Evolutionary conservation across 2,888 invertebrate genomes (phyloP).

Genomic region (Heliconius sara): DNA sequence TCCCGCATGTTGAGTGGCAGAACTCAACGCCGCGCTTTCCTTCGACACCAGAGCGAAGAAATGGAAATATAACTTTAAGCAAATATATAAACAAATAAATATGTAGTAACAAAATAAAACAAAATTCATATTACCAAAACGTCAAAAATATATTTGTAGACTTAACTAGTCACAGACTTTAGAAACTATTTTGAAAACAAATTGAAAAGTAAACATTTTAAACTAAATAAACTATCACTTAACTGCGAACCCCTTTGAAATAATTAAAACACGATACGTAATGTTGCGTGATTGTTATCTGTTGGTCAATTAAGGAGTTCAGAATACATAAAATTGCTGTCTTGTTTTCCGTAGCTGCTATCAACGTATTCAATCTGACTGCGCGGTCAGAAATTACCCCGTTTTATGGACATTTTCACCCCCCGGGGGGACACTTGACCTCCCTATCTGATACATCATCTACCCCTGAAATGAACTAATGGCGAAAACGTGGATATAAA

Average conservation of each 20-base stretch:
- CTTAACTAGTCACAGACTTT: not conserved
- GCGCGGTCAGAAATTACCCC: slow-evolving; percentile 78
- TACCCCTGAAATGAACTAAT: slow-evolving; percentile 81
- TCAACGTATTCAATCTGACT: slow-evolving; percentile 79
- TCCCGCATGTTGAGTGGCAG: no score
- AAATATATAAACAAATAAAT: no score
- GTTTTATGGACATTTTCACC: slow-evolving; percentile 81
- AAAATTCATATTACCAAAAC: no score
- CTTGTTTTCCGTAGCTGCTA: slow-evolving; percentile 75
- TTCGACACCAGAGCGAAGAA: no score
- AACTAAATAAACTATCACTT: slow-evolving; percentile 54
- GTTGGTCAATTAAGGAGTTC: slow-evolving; percentile 78
- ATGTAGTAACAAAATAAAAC: no score
- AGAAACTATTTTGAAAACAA: not conserved
- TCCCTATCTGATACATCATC: slow-evolving; percentile 81
- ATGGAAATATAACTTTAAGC: no score
- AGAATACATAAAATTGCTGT: slow-evolving; percentile 79
- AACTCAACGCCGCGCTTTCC: no score
- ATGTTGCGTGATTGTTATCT: slow-evolving; percentile 74
- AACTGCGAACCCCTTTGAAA: slow-evolving; percentile 56
- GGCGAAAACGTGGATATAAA: slow-evolving; percentile 63
- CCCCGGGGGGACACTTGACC: slow-evolving; percentile 83
- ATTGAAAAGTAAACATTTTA: slow-evolving; percentile 30
- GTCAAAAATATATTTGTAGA: no score
- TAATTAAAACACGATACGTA: slow-evolving; percentile 77